Base-by-base conservation (phyloP, 2,888 invertebrate species). In the Andrena fulva region DNA sequence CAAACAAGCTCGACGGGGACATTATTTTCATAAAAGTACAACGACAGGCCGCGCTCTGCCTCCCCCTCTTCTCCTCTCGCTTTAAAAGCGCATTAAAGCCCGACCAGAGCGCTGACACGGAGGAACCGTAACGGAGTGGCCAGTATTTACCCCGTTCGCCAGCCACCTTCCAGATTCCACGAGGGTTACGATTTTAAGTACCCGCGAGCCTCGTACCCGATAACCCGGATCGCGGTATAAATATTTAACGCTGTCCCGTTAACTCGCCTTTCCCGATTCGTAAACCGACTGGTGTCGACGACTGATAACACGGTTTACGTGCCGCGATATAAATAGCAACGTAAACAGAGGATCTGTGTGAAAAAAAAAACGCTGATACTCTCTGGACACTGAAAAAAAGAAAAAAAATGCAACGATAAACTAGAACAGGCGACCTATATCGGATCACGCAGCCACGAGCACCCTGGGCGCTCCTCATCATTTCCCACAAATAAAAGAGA, bases 211-310 rank as follows among this genome's bases (percentile, higher is more conserved):
- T 62, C 20, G 60, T 20, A 42, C n/a, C 48, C 80, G 80, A 80
- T 80, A 80, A 79, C 80, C 80, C 63, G 67, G 72, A 79, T 79
- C 73, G 72, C 31, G 73, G 80, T 79, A 80, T 80, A 80, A 80
- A 80, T 80, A 80, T 80, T 80, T 80, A 80, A 80, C 52, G 54
- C 33, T 48, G 67, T 73, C 73, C 80, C 80, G 80, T 79, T 80
- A 79, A 79, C 80, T 54, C 71, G 66, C 80, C 72, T 73, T 20
- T 62, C 60, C 29, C 79, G 80, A 80, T 80, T 73, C 80, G 73
- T 80, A 71, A 80, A 72, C 80, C 62, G 48, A 67, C 80, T 54
- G 66, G 79, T 73, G 80, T 73, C 73, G 80, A 73, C 80, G 73
- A 50, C 80, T 79, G 80, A 80, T 80, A 79, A 80, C 67, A 29